Conservation (phyloP, 2,797 vertebrate species). For the Apodemus agrarius region DNA sequence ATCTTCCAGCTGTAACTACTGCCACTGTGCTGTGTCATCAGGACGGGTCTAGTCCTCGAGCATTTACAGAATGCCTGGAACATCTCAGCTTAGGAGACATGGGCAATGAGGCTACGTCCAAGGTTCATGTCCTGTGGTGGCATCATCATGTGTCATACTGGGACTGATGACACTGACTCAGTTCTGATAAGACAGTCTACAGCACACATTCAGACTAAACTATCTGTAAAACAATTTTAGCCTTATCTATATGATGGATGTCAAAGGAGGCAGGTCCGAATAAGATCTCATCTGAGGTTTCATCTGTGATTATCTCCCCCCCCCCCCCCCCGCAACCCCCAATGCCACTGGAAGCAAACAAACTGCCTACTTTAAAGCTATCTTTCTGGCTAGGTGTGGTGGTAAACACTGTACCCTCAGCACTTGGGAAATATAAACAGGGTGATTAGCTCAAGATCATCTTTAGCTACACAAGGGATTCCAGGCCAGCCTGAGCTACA, state of each 20-base stretch:
- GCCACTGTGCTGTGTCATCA: not conserved
- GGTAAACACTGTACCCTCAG: not conserved
- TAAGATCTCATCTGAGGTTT: not conserved
- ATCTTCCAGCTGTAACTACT: not conserved
- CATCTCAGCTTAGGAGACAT: not conserved
- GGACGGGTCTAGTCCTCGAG: not conserved
- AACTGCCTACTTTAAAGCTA: not conserved
- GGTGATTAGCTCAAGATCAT: not conserved
- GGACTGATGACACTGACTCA: not conserved
- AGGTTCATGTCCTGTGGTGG: not conserved
- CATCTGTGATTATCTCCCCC: not conserved
- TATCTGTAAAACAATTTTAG: not conserved
- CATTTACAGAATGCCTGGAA: not conserved
- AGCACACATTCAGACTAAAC: not conserved
- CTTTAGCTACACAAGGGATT: not conserved
- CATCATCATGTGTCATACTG: not conserved
- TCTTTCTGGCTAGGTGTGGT: not conserved
- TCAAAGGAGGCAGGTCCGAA: not conserved
- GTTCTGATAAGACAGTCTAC: not conserved
- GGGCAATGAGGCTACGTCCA: not conserved
- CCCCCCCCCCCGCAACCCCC: rapidly evolving
- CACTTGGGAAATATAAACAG: not conserved
- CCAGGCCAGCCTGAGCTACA: not conserved
- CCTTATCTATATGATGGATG: not conserved
- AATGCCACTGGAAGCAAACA: not conserved